Evolutionary conservation across 1,140 invertebrate genomes (phyloP).

Genomic region (Diploscapter pachys): DNA sequence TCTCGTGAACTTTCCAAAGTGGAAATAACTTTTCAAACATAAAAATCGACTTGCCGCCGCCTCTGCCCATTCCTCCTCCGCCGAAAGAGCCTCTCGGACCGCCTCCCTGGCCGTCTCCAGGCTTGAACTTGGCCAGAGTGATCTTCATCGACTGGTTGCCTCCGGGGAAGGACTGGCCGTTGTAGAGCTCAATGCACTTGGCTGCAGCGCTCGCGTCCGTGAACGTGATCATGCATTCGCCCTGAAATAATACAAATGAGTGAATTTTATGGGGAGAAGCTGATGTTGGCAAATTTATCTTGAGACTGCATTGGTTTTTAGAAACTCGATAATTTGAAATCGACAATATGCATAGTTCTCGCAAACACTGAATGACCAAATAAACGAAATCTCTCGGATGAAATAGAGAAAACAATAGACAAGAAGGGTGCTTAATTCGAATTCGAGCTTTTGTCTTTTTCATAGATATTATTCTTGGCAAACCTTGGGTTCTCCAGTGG

Average conservation of each 20-base stretch:
- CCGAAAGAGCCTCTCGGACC: constrained; percentile 53
- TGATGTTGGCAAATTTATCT: too few species aligned
- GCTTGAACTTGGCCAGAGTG: constrained; percentile 32
- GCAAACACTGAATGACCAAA: too few species aligned
- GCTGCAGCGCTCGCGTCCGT: constrained; percentile 89
- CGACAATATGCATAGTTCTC: too few species aligned
- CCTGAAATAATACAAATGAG: constrained; percentile 66
- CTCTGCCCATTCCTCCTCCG: constrained; percentile 18
- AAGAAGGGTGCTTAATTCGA: constrained; percentile 2
- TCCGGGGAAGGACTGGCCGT: constrained; percentile 62
- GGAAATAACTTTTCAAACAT: constrained; percentile 73
- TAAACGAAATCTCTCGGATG: neutral
- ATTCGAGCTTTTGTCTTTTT: neutral
- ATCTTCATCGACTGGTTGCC: constrained; percentile 15
- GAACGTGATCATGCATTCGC: constrained; percentile 94
- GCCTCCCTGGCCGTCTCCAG: constrained; percentile 28
- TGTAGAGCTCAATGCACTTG: constrained; percentile 92
- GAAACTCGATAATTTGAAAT: too few species aligned
- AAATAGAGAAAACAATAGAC: neutral
- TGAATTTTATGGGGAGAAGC: too few species aligned
- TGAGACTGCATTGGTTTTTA: too few species aligned
- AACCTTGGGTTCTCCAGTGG: constrained; percentile 25
- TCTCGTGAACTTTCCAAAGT: constrained; percentile 74
- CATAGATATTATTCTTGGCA: neutral
- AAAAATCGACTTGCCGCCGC: constrained; percentile 1